phyloP scores from a whole-genome alignment of 2,888 invertebrate species.

The Meiosimyza platycephala region DNA sequence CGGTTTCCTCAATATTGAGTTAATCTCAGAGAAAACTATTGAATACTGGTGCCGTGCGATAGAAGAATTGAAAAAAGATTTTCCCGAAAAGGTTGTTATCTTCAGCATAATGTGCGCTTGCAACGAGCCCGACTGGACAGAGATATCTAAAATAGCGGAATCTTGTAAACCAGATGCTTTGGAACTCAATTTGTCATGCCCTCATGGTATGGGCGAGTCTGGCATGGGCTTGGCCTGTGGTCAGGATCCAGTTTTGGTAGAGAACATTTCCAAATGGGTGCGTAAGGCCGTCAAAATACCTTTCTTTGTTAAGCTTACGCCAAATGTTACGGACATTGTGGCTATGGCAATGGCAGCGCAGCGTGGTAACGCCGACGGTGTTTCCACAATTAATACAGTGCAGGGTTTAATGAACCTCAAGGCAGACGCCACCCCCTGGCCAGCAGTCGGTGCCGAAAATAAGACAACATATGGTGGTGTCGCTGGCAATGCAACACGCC shows the following conservation, averaged over 20 bases:
- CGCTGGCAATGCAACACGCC: constrained; percentile 93
- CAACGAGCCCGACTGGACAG: constrained; percentile 88
- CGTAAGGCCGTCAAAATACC: constrained; percentile 87
- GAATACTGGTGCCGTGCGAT: constrained; percentile 94
- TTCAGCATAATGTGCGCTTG: constrained; percentile 96
- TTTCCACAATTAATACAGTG: constrained; percentile 97
- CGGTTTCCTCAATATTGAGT: constrained; percentile 95
- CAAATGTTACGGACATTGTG: constrained; percentile 95
- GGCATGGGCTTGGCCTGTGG: constrained; percentile 99
- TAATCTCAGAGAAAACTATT: constrained; percentile 96
- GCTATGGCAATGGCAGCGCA: constrained; percentile 90
- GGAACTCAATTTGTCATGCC: constrained; percentile 96
- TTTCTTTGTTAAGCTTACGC: constrained; percentile 97
- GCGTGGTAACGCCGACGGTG: constrained; percentile 92
- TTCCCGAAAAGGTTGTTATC: constrained; percentile 90
- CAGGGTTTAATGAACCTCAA: constrained; percentile 92
- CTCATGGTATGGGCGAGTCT: constrained; percentile 98
- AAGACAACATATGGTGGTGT: constrained; percentile 95
- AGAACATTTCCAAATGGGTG: constrained; percentile 93
- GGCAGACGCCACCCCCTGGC: constrained; percentile 90
- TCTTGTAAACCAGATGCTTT: constrained; percentile 91
- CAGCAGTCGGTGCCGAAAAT: constrained; percentile 82
- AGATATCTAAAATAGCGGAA: constrained; percentile 81
- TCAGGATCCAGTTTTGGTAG: constrained; percentile 90
- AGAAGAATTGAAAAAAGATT: constrained; percentile 88